Evolutionary conservation across 2,888 invertebrate genomes (phyloP).

Genomic region (Leptopilina drosophilae): DNA sequence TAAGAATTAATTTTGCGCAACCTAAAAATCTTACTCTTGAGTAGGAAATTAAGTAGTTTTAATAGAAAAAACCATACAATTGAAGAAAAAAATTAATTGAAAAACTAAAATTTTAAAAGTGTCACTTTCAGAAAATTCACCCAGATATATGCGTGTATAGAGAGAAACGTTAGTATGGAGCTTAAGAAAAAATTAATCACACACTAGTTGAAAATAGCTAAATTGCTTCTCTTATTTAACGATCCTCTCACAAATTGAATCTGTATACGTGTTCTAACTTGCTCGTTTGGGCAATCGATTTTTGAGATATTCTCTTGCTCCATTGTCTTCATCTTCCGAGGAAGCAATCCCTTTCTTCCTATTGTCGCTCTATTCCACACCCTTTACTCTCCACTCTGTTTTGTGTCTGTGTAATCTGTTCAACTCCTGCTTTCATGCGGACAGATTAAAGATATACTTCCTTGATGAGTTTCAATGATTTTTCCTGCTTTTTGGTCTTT

Average conservation of each 20-base stretch:
- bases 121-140: no score
- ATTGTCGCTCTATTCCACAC: not conserved
- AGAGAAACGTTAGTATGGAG: not conserved
- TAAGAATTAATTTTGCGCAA: no score
- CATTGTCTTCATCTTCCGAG: conserved; percentile 31
- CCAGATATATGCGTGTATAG: no score
- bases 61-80: no score
- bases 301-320: conserved; percentile 20
- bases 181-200: not conserved
- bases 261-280: not conserved
- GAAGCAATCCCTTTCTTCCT: conserved; percentile 14
- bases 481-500: not conserved
- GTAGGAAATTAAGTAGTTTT: no score
- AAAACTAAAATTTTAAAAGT: no score
- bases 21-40: no score
- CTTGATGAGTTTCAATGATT: not conserved
- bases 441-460: not conserved
- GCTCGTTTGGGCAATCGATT: conserved; percentile 23
- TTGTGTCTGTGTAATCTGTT: not conserved
- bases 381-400: not conserved
- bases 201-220: not conserved
- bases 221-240: not conserved
- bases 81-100: no score
- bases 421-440: not conserved
- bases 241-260: not conserved